phyloP scores from a whole-genome alignment of 2,113 vertebrate genomes.

The Haemorhous mexicanus region DNA sequence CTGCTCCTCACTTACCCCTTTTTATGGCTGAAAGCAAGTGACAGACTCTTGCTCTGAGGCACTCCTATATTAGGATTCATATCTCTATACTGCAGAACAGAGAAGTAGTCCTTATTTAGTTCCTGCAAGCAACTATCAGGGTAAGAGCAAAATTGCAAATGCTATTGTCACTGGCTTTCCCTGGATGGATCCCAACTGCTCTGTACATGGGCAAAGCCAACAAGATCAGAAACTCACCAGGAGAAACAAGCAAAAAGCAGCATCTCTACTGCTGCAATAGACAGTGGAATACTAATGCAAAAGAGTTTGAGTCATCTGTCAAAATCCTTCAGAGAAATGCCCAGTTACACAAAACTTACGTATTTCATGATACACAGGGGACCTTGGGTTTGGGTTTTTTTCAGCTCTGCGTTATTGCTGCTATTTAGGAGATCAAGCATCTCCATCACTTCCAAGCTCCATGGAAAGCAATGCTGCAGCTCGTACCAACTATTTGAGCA shows the following conservation, averaged over 20 bases:
- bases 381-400: not conserved
- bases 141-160: slow-evolving; percentile 4
- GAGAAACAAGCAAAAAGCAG: not conserved
- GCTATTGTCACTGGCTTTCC: not conserved
- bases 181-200: slow-evolving; percentile 15
- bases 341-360: not conserved
- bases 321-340: not conserved
- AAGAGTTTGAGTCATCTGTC: not conserved
- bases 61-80: slow-evolving; percentile 63
- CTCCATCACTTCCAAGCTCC: not conserved
- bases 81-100: not conserved
- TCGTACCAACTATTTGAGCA: not conserved
- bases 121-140: not conserved
- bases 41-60: not conserved
- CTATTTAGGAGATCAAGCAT: not conserved
- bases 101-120: slow-evolving; percentile 56
- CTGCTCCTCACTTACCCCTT: not conserved
- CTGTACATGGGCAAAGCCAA: not conserved
- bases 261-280: not conserved
- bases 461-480: not conserved
- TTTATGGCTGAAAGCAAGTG: slow-evolving; percentile 10
- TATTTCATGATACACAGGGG: not conserved
- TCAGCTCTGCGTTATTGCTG: not conserved
- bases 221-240: not conserved
- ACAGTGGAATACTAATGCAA: not conserved